Base-by-base conservation (phyloP, 2,797 vertebrate genomes). In the Poeciliopsis paucimaculata region DNA sequence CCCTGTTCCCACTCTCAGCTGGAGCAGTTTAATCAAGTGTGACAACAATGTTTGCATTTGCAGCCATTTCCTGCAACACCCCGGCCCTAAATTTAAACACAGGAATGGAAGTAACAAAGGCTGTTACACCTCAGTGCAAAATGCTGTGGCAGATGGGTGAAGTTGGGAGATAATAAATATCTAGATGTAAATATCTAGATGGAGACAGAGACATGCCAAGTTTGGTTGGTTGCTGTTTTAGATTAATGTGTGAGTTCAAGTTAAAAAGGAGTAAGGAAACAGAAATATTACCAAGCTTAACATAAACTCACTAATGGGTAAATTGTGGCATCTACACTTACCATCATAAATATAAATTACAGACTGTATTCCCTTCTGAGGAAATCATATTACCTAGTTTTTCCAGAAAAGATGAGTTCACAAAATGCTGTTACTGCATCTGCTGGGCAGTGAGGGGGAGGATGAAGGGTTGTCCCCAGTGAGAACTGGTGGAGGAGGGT, bases 11-110 rank as follows among this genome's bases (percentile, higher is more conserved):
- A 60, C 81, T 77, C 76, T 75, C 43, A 71, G 70, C 82, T 87
- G 84, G 75, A 64, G 66, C 57, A 72, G 26, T 80, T 72, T 82
- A 84, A 90, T 90, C 82, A 74, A 78, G 75, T 83, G 83, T 77
- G 88, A 83, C 81, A 68, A 82, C 78, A 71, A 3, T 79, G 45
- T 89, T 89, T 93, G 82, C 85, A 88, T 92, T 89, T 64, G 43
- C 62, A 62, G 71, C 12, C 71, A 31, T 84, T 85, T 82, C 74
- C 79, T 51, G 8, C 5, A 39, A 60, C 53, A 64, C 39, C 78
- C 75, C 75, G 73, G 55, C 45, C 77, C 73, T 75, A 71, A 76
- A 81, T 82, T 64, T 70, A 66, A 71, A 57, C 80, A 77, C 66
- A 68, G 68, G 66, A 81, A 83, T 81, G 78, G 20, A 57, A 60